Conservation (phyloP, 2,797 vertebrate species). For the Ciconia nigra region DNA sequence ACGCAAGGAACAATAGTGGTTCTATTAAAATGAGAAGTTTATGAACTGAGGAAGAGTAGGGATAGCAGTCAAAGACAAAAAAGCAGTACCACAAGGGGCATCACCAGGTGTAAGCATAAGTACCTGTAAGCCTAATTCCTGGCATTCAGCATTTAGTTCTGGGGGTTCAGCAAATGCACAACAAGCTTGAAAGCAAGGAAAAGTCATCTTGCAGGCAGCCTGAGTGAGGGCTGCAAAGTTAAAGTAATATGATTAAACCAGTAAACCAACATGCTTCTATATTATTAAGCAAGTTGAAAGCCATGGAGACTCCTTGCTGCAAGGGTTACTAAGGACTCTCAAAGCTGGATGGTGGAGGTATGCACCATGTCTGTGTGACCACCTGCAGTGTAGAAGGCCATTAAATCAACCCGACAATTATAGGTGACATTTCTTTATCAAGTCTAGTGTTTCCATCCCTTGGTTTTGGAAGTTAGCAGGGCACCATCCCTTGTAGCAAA, state of each 20-base stretch:
- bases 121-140: background rate
- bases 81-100: background rate
- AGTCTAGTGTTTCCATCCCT: background rate
- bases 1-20: background rate
- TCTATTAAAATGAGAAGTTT: background rate
- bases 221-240: background rate
- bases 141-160: background rate
- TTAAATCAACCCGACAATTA: background rate
- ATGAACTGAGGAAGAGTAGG: background rate
- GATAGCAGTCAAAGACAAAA: background rate
- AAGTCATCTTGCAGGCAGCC: background rate
- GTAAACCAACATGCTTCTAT: background rate
- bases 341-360: background rate
- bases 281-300: background rate
- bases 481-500: background rate
- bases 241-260: background rate
- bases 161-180: background rate
- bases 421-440: background rate
- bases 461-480: background rate
- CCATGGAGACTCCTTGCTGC: background rate
- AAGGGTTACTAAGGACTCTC: background rate
- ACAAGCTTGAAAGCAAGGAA: background rate
- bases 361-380: background rate
- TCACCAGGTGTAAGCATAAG: background rate
- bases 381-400: background rate